Evolutionary conservation across 2,888 invertebrate species (phyloP).

Genomic region (Parthenolecanium corni): DNA sequence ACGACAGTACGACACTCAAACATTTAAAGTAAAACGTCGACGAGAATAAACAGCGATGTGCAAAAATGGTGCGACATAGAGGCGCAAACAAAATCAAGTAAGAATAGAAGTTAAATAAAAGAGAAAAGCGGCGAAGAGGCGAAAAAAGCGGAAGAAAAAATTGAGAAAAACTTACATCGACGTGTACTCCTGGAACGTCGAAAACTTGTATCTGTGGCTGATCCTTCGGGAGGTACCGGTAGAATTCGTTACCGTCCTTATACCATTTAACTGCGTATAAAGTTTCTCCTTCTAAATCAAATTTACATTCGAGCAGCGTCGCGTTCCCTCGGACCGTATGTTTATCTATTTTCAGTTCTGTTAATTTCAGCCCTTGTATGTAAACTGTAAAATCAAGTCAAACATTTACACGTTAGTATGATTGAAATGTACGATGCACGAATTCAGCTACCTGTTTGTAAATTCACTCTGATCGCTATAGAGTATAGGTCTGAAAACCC

Average conservation of each 20-base stretch:
- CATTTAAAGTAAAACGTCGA: too few species aligned
- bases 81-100: background rate
- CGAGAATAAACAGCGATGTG: too few species aligned
- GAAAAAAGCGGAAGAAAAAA: background rate
- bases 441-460: background rate
- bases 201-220: slow-evolving; percentile 69
- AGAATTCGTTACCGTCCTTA: slow-evolving; percentile 81
- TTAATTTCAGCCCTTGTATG: slow-evolving; percentile 50
- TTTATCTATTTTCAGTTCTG: slow-evolving; percentile 67
- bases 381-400: slow-evolving; percentile 37
- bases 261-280: slow-evolving; percentile 87
- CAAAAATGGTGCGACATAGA: background rate
- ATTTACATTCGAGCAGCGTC: slow-evolving; percentile 67
- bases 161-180: slow-evolving; percentile 58
- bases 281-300: slow-evolving; percentile 68
- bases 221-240: slow-evolving; percentile 72
- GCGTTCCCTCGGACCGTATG: slow-evolving; percentile 68
- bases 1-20: too few species aligned
- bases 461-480: background rate
- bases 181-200: slow-evolving; percentile 65
- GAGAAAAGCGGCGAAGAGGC: background rate
- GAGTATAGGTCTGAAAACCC: too few species aligned
- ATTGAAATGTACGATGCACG: background rate
- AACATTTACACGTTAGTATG: background rate
- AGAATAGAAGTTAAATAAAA: background rate